Evolutionary conservation across 2,113 vertebrate species (phyloP).

Genomic region (Rattus norvegicus): DNA sequence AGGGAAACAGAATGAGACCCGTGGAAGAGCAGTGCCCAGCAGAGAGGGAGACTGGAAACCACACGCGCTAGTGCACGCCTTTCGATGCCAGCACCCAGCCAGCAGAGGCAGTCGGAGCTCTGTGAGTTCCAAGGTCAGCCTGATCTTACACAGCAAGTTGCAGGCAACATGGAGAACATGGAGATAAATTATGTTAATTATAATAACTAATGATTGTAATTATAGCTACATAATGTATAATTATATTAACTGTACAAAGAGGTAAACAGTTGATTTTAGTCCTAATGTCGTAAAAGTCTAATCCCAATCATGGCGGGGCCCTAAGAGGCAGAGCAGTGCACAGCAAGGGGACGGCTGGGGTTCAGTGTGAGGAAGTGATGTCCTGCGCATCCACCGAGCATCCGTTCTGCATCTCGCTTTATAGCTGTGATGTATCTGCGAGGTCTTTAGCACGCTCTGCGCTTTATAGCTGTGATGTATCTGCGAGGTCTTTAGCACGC

Average conservation of each 20-base stretch:
- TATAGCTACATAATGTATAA: too few species aligned
- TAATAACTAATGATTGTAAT: too few species aligned
- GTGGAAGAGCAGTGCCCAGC: not conserved
- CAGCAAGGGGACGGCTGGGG: not conserved
- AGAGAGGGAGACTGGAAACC: not conserved
- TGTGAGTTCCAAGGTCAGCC: not conserved
- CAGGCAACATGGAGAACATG: not conserved
- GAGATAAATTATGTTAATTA: not conserved
- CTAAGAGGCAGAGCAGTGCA: not conserved
- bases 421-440: rapidly evolving
- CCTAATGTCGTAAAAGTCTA: not conserved
- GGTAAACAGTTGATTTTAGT: conserved; percentile 2
- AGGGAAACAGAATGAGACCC: conserved; percentile 14
- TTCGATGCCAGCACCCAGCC: not conserved
- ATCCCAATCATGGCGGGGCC: not conserved
- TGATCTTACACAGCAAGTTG: not conserved
- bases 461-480: rapidly evolving
- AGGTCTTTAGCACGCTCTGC: not conserved
- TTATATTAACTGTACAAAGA: too few species aligned
- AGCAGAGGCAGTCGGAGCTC: not conserved
- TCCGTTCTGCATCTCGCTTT: not conserved
- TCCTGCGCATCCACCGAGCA: not conserved
- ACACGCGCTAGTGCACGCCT: not conserved
- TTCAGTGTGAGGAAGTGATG: not conserved
- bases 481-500: not conserved